Percentiles rank a stretch among this genome's conserved stretches.
Evolutionary conservation across 2,113 vertebrate species (phyloP).

Genomic region (Campylorhamphus procurvoides): DNA sequence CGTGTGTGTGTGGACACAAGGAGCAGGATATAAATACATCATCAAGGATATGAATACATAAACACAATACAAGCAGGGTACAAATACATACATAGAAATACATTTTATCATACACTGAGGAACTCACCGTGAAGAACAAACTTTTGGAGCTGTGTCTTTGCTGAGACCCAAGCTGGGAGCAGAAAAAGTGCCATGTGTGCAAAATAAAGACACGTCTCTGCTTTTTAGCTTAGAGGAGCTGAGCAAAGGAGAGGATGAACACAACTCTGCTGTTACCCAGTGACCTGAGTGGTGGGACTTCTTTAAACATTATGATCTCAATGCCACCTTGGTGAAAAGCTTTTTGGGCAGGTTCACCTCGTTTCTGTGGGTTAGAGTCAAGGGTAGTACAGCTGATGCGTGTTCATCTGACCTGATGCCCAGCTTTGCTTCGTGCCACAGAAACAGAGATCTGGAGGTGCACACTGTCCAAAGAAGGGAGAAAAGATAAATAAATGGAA

Average conservation of each 20-base stretch:
- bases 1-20: neutral
- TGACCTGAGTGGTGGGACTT: neutral
- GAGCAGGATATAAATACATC: neutral
- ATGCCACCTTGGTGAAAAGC: neutral
- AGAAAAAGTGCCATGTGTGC: neutral
- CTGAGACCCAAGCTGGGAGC: neutral
- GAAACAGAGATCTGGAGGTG: neutral
- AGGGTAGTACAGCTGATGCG: neutral
- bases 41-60: too few relatives aligned
- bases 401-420: neutral
- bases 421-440: neutral
- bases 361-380: neutral
- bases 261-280: neutral
- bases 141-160: neutral
- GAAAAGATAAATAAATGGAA: neutral
- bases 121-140: neutral
- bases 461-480: neutral
- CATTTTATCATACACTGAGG: neutral
- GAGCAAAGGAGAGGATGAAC: neutral
- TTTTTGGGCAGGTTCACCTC: neutral
- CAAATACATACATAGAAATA: too few relatives aligned
- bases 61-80: too few relatives aligned
- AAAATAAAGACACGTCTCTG: neutral
- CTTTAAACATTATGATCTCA: fast-evolving
- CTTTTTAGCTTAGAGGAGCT: neutral